These are phyloP conservation scores for Tetramorium simillimum DNA, from an alignment of 1,140 invertebrate species.

Conservation along the genomic window DNA sequence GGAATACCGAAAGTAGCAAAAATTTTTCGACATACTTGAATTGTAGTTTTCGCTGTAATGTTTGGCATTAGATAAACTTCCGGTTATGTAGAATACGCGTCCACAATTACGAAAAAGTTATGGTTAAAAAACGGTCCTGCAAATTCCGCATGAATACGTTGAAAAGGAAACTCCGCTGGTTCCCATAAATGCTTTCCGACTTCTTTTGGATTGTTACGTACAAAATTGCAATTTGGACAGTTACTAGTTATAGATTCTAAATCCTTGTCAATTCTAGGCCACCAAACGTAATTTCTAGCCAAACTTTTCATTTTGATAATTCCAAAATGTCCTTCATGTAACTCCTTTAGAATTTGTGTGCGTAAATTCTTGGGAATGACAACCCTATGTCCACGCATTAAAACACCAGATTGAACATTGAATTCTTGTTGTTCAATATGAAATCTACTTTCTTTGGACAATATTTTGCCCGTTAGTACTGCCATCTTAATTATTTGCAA, in stretches of 20 bases:
- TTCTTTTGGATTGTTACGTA: background rate
- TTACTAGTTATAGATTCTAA: too few species aligned
- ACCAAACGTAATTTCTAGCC: background rate
- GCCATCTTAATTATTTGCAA: background rate
- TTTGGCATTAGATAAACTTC: background rate
- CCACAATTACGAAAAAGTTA: conserved; percentile 81
- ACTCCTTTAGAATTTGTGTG: background rate
- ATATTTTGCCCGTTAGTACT: background rate
- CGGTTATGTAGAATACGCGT: conserved; percentile 69
- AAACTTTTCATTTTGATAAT: background rate
- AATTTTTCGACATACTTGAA: background rate
- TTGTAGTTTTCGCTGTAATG: background rate
- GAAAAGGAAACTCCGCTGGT: background rate
- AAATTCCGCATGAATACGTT: conserved; percentile 84
- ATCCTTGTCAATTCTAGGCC: background rate
- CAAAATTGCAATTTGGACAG: conserved; percentile 66
- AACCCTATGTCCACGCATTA: background rate
- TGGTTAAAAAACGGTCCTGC: conserved; percentile 80
- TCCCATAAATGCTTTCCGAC: background rate
- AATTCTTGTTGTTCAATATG: background rate
- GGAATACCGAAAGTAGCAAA: background rate
- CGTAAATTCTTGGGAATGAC: conserved; percentile 27
- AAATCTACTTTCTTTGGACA: background rate
- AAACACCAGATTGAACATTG: background rate
- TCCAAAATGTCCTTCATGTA: background rate